Base-by-base conservation (phyloP, 1,140 invertebrate species). In the Probaryconus sp. region DNA sequence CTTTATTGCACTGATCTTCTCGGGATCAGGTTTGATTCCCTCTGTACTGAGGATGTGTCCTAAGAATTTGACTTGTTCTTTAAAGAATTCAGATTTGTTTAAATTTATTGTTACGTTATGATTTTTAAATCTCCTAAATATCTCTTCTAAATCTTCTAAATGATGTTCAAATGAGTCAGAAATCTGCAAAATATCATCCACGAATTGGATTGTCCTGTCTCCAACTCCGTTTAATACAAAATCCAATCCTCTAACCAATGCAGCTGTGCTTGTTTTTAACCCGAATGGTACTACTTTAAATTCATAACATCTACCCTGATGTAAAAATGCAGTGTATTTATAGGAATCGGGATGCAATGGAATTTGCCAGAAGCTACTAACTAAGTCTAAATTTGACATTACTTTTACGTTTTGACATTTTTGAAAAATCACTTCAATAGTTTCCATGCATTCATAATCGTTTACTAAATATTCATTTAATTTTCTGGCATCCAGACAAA, bases 351-450 rank as follows among this genome's bases (percentile, higher is more conserved):
- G 31, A 5, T 37, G 45, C 13, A 85, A 30, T 0, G 81, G 79
- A 3, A 83, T 73, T 67, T 85, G 81, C 72, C 83, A 86, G 38
- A 84, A 86, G 1, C 81, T 80, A 43, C 72, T 74, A 13, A 76
- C 75, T 28, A 85, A 55, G 60, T 85, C 83, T 1, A 85, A 55
- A 5, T 73, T 69, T 7, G 77, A 76, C 21, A 84, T 75, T 7
- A 67, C 53, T 2, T 13, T 31, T 1, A 72, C 56, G 2, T 45
- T 60, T n/a, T 31, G 18, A 64, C 50, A 81, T 14, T 11, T 35
- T 14, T 35, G 33, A 2, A 35, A 35, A 13, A 35, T 10, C 3
- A 35, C 13, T 10, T 11, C 33, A 10, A 35, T 35, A 4, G 2
- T 2, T 14, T 35, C 33, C 3, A 10, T 35, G n/a, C 40, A 37